Base-by-base conservation (phyloP, 2,113 vertebrate genomes). In the Protobothrops flavoviridis region DNA sequence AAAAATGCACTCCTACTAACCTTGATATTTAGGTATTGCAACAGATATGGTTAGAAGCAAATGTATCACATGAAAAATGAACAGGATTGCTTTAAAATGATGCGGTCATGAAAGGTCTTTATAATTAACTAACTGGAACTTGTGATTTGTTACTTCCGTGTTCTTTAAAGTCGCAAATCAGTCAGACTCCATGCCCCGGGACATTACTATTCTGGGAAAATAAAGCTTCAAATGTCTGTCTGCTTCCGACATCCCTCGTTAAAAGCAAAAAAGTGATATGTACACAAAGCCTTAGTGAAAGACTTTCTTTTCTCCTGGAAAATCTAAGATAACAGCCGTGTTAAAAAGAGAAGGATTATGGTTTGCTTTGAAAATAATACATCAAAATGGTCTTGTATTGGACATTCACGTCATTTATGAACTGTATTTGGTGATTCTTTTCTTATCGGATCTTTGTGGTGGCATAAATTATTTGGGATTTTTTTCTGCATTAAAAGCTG, bases 1-100 rank as follows among this genome's bases (percentile, higher is more conserved):
- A 93, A 95, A 94, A 95, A 97, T 91, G 39, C 74, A 93, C 45
- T 94, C 50, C 50, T 94, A 88, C 87, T 0, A 4, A 48, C 1
- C 53, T 55, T 94, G 53, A 91, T 0, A 50, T 26, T 43, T 57
- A 87, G 93, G 56, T 91, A 94, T 95, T 88, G 10, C 23, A 55
- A 91, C 7, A 43, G 57, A 48, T 91, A 94, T 94, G 94, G 91
- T 20, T 29, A 81, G n/a, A 0, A 88, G 90, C 95, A 94, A 48
- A 88, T 1, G 1, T 0, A 0, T 45, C 94, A 10, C 53, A 91
- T 33, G 94, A 95, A 95, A 91, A 96, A 90, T 11, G 57, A 64
- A 53, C 93, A 94, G 86, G 93, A 5, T 91, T 39, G 13, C 45
- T 61, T 57, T 94, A 95, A 10, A 53, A 88, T 88, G 86, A 90